Base-by-base conservation (phyloP, 2,113 vertebrate species). In the Paratilapia polleni region DNA sequence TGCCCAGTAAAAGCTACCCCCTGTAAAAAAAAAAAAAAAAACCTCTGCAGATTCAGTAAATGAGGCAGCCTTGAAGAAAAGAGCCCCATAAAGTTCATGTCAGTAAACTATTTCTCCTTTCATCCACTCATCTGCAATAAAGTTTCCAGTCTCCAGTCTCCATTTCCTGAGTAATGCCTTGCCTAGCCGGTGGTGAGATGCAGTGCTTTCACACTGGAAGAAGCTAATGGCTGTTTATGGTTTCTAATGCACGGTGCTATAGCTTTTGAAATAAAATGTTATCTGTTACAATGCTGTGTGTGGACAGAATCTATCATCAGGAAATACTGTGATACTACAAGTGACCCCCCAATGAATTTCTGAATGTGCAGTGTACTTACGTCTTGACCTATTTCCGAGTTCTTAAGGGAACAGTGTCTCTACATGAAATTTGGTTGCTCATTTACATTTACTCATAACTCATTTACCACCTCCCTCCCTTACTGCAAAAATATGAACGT, bases 191-290 rank as follows among this genome's bases (percentile, higher is more conserved):
- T 5, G 80, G 60, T 76, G 79, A 87, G 77, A 56, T 56, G 60
- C 78, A 74, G 41, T 31, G 81, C 80, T 86, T 78, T 83, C 80
- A 87, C 77, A 49, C 83, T 31, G 78, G 49, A 82, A 66, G 36
- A 84, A 74, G 77, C 88, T 93, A 94, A 94, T 90, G 89, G 89
- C 82, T 88, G 78, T 87, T 92, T 87, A 88, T 87, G 89, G 86
- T 84, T 89, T 63, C 84, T 91, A 92, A 90, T 91, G 88, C 82
- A 73, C 11, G 59, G 68, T 78, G 86, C 82, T 87, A 62, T 47
- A 81, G 86, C 86, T 83, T 87, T 78, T 78, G 34, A 88, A 79
- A 91, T 66, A 85, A 36, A 73, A 77, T 64, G 52, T 34, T 80
- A 82, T 88, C 91, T 83, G 87, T 90, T 79, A 89, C 52, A 24